Percentiles rank a stretch among this genome's conserved stretches.
phyloP scores from a whole-genome alignment of 1,140 invertebrate genomes.

The Gerris buenoi region DNA sequence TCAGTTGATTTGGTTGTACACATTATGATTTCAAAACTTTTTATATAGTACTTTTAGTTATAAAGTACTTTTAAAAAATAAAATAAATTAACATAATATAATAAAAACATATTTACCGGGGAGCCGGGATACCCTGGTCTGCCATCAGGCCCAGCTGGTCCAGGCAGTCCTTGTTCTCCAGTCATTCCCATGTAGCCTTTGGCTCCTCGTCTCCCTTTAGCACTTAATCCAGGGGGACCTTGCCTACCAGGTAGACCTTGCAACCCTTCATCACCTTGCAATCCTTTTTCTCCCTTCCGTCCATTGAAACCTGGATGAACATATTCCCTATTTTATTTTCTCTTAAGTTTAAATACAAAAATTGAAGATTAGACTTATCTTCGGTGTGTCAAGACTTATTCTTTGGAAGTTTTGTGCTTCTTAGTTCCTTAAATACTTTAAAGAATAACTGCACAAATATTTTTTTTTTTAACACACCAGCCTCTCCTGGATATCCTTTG shows the following conservation, averaged over 20 bases:
- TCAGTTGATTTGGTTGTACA: too few relatives aligned
- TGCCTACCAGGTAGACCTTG: constrained; percentile 8
- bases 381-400: too few relatives aligned
- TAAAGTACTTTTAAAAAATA: not conserved
- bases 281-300: constrained; percentile 3
- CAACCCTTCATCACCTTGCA: constrained; percentile 4
- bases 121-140: constrained; percentile 10
- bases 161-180: constrained; percentile 13
- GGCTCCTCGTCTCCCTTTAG: not conserved
- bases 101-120: not conserved
- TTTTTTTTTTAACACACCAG: constrained; percentile 1
- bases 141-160: constrained; percentile 14
- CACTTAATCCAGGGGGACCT: not conserved
- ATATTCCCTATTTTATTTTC: too few relatives aligned
- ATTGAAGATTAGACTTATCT: too few relatives aligned
- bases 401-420: too few relatives aligned
- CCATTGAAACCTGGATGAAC: not conserved
- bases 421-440: too few relatives aligned
- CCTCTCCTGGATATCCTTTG: constrained; percentile 6
- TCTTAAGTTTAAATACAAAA: too few relatives aligned
- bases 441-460: too few relatives aligned
- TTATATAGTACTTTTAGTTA: too few relatives aligned
- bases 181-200: not conserved
- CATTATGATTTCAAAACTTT: too few relatives aligned
- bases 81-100: not conserved